Conservation (phyloP, 2,888 invertebrate genomes). For the Brachyptera putata region DNA sequence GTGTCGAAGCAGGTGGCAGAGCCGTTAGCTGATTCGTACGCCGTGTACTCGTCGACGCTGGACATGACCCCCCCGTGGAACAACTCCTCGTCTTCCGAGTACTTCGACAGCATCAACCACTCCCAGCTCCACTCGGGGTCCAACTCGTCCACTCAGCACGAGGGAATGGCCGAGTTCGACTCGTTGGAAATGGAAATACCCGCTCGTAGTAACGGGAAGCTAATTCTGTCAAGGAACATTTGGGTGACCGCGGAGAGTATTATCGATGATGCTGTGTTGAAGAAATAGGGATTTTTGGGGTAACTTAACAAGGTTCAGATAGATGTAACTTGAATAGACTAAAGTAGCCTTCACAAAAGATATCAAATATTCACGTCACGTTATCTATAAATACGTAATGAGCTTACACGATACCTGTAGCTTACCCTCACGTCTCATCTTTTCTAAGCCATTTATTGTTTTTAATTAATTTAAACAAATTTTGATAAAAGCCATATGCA, state of each 20-base stretch:
- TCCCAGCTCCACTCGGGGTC: conserved; percentile 42
- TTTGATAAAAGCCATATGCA: too few species aligned
- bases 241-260: conserved; percentile 3
- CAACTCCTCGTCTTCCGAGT: conserved; percentile 41
- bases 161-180: conserved; percentile 56
- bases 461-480: too few species aligned
- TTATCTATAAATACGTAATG: too few species aligned
- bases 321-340: too few species aligned
- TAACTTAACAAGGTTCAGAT: too few species aligned
- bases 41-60: neutral
- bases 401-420: too few species aligned
- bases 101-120: conserved; percentile 67
- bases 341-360: too few species aligned
- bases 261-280: neutral
- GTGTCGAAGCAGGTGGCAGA: too few species aligned
- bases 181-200: conserved; percentile 47
- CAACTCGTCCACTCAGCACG: conserved; percentile 35
- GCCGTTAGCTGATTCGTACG: too few species aligned
- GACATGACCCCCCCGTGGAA: conserved; percentile 27
- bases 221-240: neutral
- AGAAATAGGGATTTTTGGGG: neutral
- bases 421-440: too few species aligned
- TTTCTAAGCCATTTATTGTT: too few species aligned
- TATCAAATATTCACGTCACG: too few species aligned
- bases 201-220: neutral